These are phyloP conservation scores for Paralinhomoeus sp. DNA, from an alignment of 2,888 invertebrate species.

Conservation along the genomic window DNA sequence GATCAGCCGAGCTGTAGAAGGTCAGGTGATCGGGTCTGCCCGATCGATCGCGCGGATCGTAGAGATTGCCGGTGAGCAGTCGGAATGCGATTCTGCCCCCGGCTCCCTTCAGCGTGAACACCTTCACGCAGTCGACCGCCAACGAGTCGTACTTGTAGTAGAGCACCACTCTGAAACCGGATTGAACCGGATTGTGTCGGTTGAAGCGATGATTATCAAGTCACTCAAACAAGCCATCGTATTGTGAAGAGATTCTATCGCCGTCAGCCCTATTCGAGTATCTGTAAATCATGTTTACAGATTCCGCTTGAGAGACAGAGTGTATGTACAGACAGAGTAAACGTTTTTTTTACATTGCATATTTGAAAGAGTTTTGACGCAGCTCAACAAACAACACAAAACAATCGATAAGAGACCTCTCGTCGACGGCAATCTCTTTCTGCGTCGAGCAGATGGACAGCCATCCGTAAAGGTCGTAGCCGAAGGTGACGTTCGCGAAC, in stretches of 20 bases:
- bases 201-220: too few species aligned
- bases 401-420: background rate
- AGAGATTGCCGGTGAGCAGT: conserved; percentile 46
- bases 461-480: conserved; percentile 53
- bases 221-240: too few species aligned
- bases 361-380: background rate
- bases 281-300: too few species aligned
- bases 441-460: conserved; percentile 86
- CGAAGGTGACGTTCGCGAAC: too few species aligned
- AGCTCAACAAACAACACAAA: background rate
- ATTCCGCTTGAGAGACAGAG: too few species aligned
- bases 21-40: conserved; percentile 4
- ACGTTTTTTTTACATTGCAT: background rate
- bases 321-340: too few species aligned
- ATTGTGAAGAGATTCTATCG: too few species aligned
- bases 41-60: conserved; percentile 7
- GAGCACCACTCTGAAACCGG: conserved; percentile 39
- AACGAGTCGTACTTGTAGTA: conserved; percentile 92
- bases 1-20: background rate
- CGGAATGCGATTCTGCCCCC: conserved; percentile 25
- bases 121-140: conserved; percentile 88
- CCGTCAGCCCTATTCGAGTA: too few species aligned
- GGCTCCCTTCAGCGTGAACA: conserved; percentile 39
- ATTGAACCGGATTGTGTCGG: too few species aligned
- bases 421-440: conserved; percentile 68